Evolutionary conservation across 2,888 invertebrate species (phyloP), one percentile per base, ranked within the genome.

Genomic region (Harmothoe impar): DNA sequence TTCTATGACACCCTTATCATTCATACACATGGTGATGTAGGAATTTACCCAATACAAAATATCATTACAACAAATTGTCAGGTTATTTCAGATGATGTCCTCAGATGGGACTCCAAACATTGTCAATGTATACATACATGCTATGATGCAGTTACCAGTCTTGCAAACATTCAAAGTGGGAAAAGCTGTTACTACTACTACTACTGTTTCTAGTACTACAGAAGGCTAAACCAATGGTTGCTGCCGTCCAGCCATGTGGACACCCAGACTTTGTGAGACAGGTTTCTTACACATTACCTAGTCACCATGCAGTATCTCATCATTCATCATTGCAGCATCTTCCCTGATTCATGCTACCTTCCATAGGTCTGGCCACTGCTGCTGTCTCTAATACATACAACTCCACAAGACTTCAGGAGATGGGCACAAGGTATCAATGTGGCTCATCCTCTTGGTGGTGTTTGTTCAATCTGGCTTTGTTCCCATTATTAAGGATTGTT

Each of bases 201-300:
- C 43, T 43, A 43, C 43, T 7, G 10, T 10, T 43, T 7, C 43
- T 43, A 7, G 5, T 43, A 43, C 43, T 43, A 43, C 43, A 43
- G 3, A 62, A 62, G 62, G n/a, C 62, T 62, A 62, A 12, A 62
- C 62, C 62, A 62, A 62, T 62, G 62, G 62, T 62, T 62, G 62
- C 62, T 62, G n/a, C 62, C 62, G 62, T 62, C 62, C 62, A n/a
- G 3, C n/a, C 3, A n/a, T 62, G n/a, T n/a, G 15, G 15, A 62
- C 62, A 12, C 3, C 62, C 7, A 62, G 43, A 43, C n/a, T 15
- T 62, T 62, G 23, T 62, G 7, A 52, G 10, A 15, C 54, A 62
- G 62, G n/a, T n/a, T 62, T 62, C 23, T 62, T 62, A 62, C n/a
- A n/a, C n/a, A n/a, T n/a, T 12, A n/a, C 62, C 62, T 62, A 5